Conservation (phyloP, 2,888 invertebrate genomes). For the Nephrotoma guestfalica region DNA sequence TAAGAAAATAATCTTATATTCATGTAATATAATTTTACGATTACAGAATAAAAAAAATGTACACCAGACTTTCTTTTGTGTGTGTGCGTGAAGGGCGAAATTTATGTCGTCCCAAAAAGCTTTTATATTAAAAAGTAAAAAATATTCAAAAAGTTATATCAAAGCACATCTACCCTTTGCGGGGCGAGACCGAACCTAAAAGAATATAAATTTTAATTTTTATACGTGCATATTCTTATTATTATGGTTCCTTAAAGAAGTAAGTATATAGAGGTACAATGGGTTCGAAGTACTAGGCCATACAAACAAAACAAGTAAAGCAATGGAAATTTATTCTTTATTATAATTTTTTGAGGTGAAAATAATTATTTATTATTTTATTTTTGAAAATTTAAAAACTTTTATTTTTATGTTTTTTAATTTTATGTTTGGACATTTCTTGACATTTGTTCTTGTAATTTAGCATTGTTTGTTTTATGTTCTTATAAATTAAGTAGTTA, state of each 20-base stretch:
- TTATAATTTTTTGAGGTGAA: not conserved
- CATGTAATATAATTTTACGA: not conserved
- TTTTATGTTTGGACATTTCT: not conserved
- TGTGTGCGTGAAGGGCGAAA: not conserved
- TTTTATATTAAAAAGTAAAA: not conserved
- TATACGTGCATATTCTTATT: not conserved
- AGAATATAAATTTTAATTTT: not conserved
- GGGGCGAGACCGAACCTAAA: not conserved
- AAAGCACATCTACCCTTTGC: not conserved
- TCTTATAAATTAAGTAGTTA: not conserved
- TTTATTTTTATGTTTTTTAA: not conserved
- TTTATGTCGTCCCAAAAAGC: not conserved
- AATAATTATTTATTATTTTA: not conserved
- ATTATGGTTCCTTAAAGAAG: not conserved
- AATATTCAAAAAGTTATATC: not conserved
- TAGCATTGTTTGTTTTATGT: not conserved
- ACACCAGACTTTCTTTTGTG: not conserved
- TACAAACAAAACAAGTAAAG: not conserved
- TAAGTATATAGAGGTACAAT: not conserved
- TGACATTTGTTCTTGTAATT: not conserved
- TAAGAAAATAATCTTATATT: not conserved
- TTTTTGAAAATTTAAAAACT: not conserved
- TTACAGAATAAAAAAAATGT: not conserved
- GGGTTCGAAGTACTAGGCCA: not conserved
- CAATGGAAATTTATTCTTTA: not conserved